Evolutionary conservation across 2,113 vertebrate species (phyloP), one percentile per base, ranked within the genome.

Genomic region (Prunella himalayana): DNA sequence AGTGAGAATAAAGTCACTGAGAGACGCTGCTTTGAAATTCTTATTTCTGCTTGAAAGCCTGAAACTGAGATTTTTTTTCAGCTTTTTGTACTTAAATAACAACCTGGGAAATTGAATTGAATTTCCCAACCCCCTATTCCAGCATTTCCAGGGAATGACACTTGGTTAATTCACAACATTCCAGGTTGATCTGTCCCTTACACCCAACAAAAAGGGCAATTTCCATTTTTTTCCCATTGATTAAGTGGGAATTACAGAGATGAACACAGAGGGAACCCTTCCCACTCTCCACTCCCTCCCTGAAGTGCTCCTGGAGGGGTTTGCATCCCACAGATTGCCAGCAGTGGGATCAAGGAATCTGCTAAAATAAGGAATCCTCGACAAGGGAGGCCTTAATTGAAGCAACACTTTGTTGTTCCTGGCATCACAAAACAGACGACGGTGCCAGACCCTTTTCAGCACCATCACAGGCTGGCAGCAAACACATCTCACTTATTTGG

Each of bases 21-120:
- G 31, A 35, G 16, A 20, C 0, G 0, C 8, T 25, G 69, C 22
- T 49, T 59, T 37, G 56, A 1, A 57, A 37, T 41, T 45, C 53
- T 33, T 18, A 37, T 42, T 63, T 60, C 14, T 77, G 49, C 50
- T 4, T 15, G 21, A 37, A 30, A 35, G 23, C 12, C 23, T 45
- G 18, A 33, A 53, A 44, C 3, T 1, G 25, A 41, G 42, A 30
- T 8, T 42, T 30, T 11, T 60, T n/a, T 23, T 6, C 25, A 56
- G 7, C 27, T 57, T 50, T 50, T 23, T 12, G 9, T 37, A 12
- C 10, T 37, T 22, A n/a, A 73, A 25, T 3, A 44, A 28, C 3
- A 9, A 5, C 10, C 28, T 9, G 15, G 9, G 8, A 17, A 47
- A 49, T 0, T 1, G 14, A n/a, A n/a, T n/a, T 9, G 0, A 16